Base-by-base conservation (phyloP, 2,888 invertebrate species). In the Hirtodrosophila duncani region DNA sequence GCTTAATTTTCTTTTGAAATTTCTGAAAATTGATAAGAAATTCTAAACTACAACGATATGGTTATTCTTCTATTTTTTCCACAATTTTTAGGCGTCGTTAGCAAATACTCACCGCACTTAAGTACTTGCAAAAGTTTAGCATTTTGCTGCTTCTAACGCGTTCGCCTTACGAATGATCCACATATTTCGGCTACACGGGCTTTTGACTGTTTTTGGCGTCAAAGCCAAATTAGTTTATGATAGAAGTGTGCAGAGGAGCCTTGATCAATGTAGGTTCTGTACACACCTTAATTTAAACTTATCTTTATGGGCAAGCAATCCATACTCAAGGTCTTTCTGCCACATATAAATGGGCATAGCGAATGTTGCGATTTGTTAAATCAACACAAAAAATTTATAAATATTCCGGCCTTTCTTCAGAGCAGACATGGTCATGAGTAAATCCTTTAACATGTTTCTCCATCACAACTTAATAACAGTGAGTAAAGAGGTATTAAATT, bases 271-370 rank as follows among this genome's bases (percentile, higher is more conserved):
- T 36, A 18, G n/a, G n/a, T n/a, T n/a, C n/a, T n/a, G n/a, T n/a
- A n/a, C n/a, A n/a, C n/a, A n/a, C n/a, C 24, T 21, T 21, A 9
- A 8, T 31, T 27, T 10, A 2, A n/a, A n/a, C n/a, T 60, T 60
- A 56, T 56, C 56, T 56, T 56, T 56, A 60, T 44, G 33, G 26
- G 30, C 31, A 37, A 44, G 7, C 17, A 30, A 23, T 37, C 36
- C 37, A 20, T 30, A 20, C 26, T 17, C 18, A 23, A 39, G 27
- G 31, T 51, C 36, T n/a, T n/a, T n/a, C 24, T 39, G 30, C 3
- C 56, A 14, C 27, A 37, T 56, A 56, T 56, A 56, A 56, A 56
- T 27, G 34, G 39, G 39, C 36, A 51, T 56, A 29, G 29, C 34
- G 16, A 27, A 34, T 9, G 7, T 11, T 16, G 10, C 8, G 1